Conservation (phyloP, 37 sponge, comb jelly and placozoan species). For the Chondrilla cf. caribensis region DNA sequence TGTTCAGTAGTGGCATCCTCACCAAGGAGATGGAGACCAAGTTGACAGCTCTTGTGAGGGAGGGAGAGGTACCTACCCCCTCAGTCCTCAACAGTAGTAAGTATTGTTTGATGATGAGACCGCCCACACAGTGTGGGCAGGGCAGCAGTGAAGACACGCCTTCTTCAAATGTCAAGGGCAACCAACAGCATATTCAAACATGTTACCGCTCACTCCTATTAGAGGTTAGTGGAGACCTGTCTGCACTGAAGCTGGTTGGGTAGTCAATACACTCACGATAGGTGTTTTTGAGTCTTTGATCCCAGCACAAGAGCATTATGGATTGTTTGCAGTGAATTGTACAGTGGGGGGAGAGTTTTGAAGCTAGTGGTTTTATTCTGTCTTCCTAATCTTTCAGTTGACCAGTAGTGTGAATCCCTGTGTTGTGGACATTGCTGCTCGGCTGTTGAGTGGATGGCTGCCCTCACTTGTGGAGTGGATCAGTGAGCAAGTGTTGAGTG, state of each 20-base stretch:
- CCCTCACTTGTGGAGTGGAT: too few species aligned
- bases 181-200: too few species aligned
- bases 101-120: background rate
- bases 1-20: background rate
- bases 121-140: too few species aligned
- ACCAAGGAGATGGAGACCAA: background rate
- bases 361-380: too few species aligned
- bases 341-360: background rate
- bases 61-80: background rate
- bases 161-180: too few species aligned
- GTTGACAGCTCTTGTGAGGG: background rate
- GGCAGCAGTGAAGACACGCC: too few species aligned
- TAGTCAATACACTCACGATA: too few species aligned
- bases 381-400: background rate
- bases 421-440: background rate
- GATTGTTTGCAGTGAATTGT: too few species aligned
- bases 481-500: too few species aligned
- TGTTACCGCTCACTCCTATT: background rate
- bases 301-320: too few species aligned
- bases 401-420: background rate
- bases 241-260: too few species aligned
- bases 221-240: background rate
- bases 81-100: background rate
- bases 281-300: too few species aligned
- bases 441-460: background rate